Evolutionary conservation across 64 coral and sea anemone genomes (phyloP).

Genomic region (Platygyra sinensis): DNA sequence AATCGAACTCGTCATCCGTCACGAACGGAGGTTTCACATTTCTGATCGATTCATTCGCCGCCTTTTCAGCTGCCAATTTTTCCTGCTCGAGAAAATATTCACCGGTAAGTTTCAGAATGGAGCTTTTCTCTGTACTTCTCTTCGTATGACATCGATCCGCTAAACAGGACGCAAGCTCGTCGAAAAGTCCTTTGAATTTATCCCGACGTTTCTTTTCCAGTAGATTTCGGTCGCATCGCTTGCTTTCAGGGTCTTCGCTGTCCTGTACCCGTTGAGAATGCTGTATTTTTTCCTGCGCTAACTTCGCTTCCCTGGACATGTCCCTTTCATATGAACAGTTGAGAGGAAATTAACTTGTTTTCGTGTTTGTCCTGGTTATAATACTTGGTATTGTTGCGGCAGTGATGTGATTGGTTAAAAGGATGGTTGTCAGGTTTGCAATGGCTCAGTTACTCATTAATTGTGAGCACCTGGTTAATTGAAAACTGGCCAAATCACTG

Average conservation of each 20-base stretch:
- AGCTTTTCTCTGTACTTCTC: background rate
- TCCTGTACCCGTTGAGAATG: background rate
- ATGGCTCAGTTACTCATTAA: no score
- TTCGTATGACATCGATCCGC: slow-evolving; percentile 3
- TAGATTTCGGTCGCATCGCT: slow-evolving; percentile 1
- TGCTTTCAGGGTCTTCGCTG: background rate
- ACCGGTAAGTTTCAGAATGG: slow-evolving; percentile 9
- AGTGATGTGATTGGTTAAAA: no score
- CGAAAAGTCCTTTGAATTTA: slow-evolving; percentile 19
- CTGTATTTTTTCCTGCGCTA: background rate
- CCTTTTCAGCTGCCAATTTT: background rate
- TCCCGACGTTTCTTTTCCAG: slow-evolving; percentile 13
- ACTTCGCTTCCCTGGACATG: background rate
- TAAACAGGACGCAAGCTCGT: background rate
- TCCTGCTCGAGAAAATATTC: slow-evolving; percentile 40
- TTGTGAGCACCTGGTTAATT: no score
- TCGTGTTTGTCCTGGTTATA: no score
- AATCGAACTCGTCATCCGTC: background rate
- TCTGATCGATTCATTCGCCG: background rate
- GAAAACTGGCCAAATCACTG: no score
- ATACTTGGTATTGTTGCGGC: no score
- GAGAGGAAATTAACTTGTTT: no score
- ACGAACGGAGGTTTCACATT: slow-evolving; percentile 7
- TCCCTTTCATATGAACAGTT: no score
- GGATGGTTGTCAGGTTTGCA: no score